Evolutionary conservation across 2,888 invertebrate species (phyloP).

Genomic region (Torymus aiolomorphi): DNA sequence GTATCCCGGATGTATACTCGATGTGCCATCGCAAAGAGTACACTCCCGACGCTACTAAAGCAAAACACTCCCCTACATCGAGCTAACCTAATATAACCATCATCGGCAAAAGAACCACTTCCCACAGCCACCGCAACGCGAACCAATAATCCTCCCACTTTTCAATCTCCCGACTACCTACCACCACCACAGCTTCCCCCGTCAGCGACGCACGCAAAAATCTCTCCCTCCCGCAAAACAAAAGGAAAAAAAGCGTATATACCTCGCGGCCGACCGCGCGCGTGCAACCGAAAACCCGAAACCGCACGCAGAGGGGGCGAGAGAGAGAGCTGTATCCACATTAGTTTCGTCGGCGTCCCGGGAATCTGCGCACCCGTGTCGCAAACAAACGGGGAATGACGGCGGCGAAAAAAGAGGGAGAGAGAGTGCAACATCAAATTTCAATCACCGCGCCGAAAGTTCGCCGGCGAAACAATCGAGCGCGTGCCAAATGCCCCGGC

Average conservation of each 20-base stretch:
- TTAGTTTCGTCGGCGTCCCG: conserved; percentile 20
- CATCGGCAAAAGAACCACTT: background rate
- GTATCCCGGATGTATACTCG: too few relatives aligned
- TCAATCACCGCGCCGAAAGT: conserved; percentile 31
- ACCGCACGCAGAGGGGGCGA: background rate
- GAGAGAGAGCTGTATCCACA: conserved; percentile 8
- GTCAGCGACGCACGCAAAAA: too few relatives aligned
- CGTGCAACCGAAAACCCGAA: background rate
- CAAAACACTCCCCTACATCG: background rate
- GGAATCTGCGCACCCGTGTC: background rate
- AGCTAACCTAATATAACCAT: background rate
- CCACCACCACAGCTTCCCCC: too few relatives aligned
- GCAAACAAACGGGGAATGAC: conserved; percentile 32
- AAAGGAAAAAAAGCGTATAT: too few relatives aligned
- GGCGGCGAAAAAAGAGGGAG: background rate
- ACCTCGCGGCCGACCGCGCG: too few relatives aligned
- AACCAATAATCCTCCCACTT: too few relatives aligned
- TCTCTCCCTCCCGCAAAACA: too few relatives aligned
- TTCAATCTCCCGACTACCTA: too few relatives aligned
- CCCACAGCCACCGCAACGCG: too few relatives aligned
- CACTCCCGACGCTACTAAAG: too few relatives aligned
- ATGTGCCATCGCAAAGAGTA: too few relatives aligned
- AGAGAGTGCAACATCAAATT: conserved; percentile 36
- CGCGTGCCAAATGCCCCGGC: background rate
- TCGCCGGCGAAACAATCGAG: too few relatives aligned